Evolutionary conservation across 2,113 vertebrate genomes (phyloP).

Genomic region (Rhynchomys soricoides): DNA sequence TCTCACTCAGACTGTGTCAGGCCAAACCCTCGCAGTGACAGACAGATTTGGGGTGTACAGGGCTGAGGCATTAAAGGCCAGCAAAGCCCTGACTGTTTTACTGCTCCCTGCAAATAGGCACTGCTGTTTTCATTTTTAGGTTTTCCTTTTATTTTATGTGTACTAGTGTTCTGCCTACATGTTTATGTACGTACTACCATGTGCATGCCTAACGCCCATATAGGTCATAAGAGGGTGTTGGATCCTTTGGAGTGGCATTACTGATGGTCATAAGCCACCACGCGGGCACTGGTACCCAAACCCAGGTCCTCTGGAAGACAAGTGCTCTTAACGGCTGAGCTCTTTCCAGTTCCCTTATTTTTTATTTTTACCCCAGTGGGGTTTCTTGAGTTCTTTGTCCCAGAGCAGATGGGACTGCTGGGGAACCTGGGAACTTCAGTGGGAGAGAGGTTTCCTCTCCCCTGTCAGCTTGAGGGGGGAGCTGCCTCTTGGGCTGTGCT

Average conservation of each 20-base stretch:
- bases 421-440: background rate
- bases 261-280: background rate
- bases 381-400: background rate
- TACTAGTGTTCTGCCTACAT: background rate
- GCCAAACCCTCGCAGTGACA: background rate
- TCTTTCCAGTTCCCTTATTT: background rate
- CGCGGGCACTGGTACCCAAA: background rate
- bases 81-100: slow-evolving; percentile 2
- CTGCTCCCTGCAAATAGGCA: background rate
- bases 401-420: background rate
- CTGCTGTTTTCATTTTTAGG: background rate
- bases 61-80: background rate
- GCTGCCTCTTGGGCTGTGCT: background rate
- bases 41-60: background rate
- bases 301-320: background rate
- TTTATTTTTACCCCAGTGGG: background rate
- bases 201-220: background rate
- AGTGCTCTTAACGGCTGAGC: background rate
- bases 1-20: background rate
- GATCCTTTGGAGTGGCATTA: background rate
- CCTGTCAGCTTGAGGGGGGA: background rate
- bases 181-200: background rate
- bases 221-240: background rate
- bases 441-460: background rate
- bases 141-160: background rate